Conservation (phyloP, 2,113 vertebrate species). For the Mixornis gularis region DNA sequence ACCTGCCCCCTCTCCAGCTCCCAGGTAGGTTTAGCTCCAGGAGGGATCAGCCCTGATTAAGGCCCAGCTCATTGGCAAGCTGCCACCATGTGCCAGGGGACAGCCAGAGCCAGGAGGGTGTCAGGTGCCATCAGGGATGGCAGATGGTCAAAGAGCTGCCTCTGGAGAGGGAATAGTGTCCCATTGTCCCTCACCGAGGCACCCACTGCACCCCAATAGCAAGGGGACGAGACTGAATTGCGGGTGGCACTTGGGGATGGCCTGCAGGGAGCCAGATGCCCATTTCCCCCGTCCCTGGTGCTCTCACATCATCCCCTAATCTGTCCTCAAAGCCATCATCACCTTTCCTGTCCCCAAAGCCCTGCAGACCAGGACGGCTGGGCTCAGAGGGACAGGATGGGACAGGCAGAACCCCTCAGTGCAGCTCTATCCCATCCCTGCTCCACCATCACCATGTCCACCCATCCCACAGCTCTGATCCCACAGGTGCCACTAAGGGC, state of each 20-base stretch:
- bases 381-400: not conserved
- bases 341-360: not conserved
- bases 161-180: not conserved
- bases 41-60: not conserved
- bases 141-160: not conserved
- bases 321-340: not conserved
- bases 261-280: not conserved
- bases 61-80: rapidly evolving
- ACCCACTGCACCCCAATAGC: rapidly evolving
- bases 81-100: not conserved
- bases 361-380: not conserved
- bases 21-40: not conserved
- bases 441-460: not conserved
- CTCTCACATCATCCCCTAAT: not conserved
- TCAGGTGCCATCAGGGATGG: not conserved
- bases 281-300: not conserved
- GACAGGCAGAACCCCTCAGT: not conserved
- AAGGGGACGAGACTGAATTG: rapidly evolving
- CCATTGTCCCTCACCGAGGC: rapidly evolving
- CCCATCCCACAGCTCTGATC: rapidly evolving
- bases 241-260: not conserved
- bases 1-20: not conserved
- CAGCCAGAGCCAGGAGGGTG: not conserved
- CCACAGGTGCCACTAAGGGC: not conserved
- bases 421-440: not conserved